Conservation (phyloP, 2,113 vertebrate species). For the Tetrao urogallus region DNA sequence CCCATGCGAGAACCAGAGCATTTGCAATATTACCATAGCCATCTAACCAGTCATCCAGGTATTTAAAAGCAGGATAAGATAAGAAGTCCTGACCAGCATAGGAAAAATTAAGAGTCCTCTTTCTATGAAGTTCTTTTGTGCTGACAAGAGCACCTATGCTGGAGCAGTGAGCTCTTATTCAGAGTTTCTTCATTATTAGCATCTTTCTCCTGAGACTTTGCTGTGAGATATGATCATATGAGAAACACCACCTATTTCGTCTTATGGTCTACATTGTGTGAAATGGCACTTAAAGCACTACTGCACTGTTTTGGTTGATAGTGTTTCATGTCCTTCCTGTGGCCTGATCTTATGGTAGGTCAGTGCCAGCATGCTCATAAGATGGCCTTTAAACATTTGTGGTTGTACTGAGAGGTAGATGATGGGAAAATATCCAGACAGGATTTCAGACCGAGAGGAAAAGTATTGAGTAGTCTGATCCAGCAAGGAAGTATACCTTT, state of each 20-base stretch:
- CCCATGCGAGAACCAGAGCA: not conserved
- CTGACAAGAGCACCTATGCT: not conserved
- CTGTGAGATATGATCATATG: not conserved
- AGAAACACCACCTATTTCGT: not conserved
- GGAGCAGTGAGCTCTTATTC: not conserved
- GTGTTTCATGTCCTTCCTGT: not conserved
- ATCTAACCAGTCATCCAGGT: slow-evolving; percentile 13
- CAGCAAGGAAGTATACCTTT: not conserved
- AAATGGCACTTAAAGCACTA: not conserved
- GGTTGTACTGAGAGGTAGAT: not conserved
- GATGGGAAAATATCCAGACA: not conserved
- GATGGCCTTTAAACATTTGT: not conserved
- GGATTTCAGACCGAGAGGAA: not conserved
- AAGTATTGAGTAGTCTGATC: not conserved
- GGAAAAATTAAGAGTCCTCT: not conserved
- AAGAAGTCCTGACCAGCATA: not conserved
- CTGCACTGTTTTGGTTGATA: not conserved
- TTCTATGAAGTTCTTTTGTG: not conserved
- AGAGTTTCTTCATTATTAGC: not conserved
- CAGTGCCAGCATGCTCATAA: not conserved
- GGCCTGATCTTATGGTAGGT: not conserved
- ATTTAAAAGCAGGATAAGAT: not conserved
- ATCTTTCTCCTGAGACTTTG: not conserved
- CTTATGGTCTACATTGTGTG: not conserved
- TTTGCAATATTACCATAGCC: not conserved